phyloP scores from a whole-genome alignment of 2,888 invertebrate species.

The Oxytorus armatus region DNA sequence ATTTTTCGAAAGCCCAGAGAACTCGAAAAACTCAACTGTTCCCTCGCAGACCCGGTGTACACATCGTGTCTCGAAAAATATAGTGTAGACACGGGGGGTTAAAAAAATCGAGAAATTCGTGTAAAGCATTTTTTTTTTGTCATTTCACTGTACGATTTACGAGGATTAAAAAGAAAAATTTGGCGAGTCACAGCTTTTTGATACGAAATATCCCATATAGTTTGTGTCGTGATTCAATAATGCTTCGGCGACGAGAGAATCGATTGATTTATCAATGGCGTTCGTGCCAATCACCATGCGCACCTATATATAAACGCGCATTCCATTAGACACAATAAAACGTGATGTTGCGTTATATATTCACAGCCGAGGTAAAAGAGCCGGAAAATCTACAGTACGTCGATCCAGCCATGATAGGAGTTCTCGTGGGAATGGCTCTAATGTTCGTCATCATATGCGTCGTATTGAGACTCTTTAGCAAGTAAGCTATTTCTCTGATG shows the following conservation, averaged over 20 bases:
- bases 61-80: too few relatives aligned
- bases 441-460: constrained; percentile 98
- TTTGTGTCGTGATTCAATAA: constrained; percentile 28
- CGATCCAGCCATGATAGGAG: constrained; percentile 96
- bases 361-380: constrained; percentile 86
- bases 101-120: too few relatives aligned
- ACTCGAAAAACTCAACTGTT: too few relatives aligned
- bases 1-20: too few relatives aligned
- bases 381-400: constrained; percentile 89
- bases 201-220: too few relatives aligned
- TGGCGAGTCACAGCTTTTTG: too few relatives aligned
- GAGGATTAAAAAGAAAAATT: too few relatives aligned
- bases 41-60: too few relatives aligned
- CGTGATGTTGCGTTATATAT: constrained; percentile 50
- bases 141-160: too few relatives aligned
- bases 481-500: constrained; percentile 86
- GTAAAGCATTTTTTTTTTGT: too few relatives aligned
- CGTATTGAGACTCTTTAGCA: constrained; percentile 95
- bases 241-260: constrained; percentile 17
- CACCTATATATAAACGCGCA: background rate
- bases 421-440: constrained; percentile 94
- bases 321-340: constrained; percentile 29
- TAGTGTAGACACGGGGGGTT: too few relatives aligned
- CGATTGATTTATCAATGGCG: constrained; percentile 22
- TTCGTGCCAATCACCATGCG: background rate